A percentile compares a stretch with the other conserved stretches of the same genome.
Conservation (phyloP, 2,888 invertebrate genomes). For the Pseudolycoriella hygida region DNA sequence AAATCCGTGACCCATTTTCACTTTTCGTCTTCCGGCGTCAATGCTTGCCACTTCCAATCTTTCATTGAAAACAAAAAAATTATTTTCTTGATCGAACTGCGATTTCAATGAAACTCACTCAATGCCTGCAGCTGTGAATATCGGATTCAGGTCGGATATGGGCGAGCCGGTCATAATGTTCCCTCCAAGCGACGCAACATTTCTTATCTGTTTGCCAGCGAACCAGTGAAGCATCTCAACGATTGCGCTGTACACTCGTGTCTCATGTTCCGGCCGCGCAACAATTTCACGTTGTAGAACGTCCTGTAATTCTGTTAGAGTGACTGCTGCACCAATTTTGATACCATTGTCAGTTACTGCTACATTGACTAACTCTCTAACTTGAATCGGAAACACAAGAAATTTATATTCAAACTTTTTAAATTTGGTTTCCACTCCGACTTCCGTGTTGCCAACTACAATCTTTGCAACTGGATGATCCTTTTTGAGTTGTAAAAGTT, state of each 20-base stretch:
- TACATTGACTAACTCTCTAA: constrained; percentile 49
- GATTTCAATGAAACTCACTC: constrained; percentile 19
- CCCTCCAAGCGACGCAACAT: constrained; percentile 81
- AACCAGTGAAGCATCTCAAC: constrained; percentile 84
- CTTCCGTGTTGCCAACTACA: constrained; percentile 80
- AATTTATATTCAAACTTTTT: constrained; percentile 65
- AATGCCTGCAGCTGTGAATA: constrained; percentile 62
- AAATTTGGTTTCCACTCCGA: constrained; percentile 82
- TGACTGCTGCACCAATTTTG: constrained; percentile 60
- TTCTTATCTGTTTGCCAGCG: constrained; percentile 88
- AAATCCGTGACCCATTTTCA: constrained; percentile 58
- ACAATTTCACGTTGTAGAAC: constrained; percentile 37
- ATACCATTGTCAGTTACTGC: constrained; percentile 36
- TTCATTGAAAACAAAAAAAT: too few species aligned
- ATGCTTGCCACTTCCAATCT: constrained; percentile 41
- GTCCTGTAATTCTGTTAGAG: constrained; percentile 55
- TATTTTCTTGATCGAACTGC: not conserved
- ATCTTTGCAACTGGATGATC: constrained; percentile 52
- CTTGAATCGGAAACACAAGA: constrained; percentile 50
- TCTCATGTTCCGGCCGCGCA: constrained; percentile 33
- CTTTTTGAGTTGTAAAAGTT: constrained; percentile 49
- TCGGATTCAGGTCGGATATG: constrained; percentile 88
- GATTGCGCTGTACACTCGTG: constrained; percentile 47
- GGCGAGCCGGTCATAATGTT: constrained; percentile 93
- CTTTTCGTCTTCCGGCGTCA: constrained; percentile 33